Evolutionary conservation across 2,888 invertebrate genomes (phyloP), one percentile per base, ranked within the genome.

Genomic region (Oegoconia quadripuncta): DNA sequence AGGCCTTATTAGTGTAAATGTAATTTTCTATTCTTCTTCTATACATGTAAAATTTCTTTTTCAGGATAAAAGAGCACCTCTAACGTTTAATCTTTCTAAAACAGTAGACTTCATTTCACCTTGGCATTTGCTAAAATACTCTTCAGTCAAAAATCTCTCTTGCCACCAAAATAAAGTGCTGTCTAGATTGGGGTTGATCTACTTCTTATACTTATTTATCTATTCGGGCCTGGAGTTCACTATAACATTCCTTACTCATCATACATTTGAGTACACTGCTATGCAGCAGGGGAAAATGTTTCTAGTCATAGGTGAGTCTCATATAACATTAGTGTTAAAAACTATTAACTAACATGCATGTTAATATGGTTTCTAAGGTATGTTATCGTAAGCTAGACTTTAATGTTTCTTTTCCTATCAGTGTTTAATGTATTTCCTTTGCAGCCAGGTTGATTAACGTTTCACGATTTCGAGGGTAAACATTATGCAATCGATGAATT

Each of bases 201-300:
- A 96, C 74, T 99, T 99, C 74, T 78, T 97, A 7, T 99, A 97
- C 82, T 88, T 98, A 47, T 97, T 98, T 69, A 89, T 97, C 43
- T 98, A 97, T 77, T 98, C 98, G 37, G 99, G 98, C 2, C 88
- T 99, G 40, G 99, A 99, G 81, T 99, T 98, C 72, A 99, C 99
- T 0, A 88, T 99, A 22, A 97, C 98, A 37, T 99, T 99, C 87
- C 89, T 99, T 32, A 97, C 97, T 37, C 98, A 98, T 84, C 93
- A 96, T 61, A 91, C 94, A 25, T 98, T 98, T 74, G 90, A 93
- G 35, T 98, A 95, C 73, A 93, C 93, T 38, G 96, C 97, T 30
- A 95, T 97, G 94, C 95, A 98, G 76, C 99, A 99, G 82, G 99
- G 99, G 4, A 96, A 95, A 90, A 97, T 99, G 96, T 99, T 98